A percentile compares a stretch with the other conserved stretches of the same genome.
phyloP scores from a whole-genome alignment of 2,113 vertebrate species.

The Apteryx owenii region DNA sequence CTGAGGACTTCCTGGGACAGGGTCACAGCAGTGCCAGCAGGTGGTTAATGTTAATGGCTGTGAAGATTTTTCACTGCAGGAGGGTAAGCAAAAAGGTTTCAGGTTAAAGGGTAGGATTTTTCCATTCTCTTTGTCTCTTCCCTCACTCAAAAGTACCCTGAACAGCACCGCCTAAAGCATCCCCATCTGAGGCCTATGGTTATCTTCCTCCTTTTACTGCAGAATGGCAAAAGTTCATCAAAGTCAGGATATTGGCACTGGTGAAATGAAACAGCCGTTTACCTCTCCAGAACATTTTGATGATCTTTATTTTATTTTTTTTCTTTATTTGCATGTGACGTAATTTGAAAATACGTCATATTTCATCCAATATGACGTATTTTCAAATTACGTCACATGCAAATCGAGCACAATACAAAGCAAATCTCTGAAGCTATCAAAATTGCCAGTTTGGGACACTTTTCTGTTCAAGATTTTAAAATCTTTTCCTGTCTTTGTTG shows the following conservation, averaged over 20 bases:
- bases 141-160: neutral
- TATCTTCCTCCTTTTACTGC: neutral
- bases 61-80: neutral
- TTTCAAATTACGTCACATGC: neutral
- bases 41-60: neutral
- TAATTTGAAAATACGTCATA: no score
- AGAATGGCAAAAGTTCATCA: neutral
- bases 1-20: neutral
- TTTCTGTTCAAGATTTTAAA: conserved; percentile 18
- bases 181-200: neutral
- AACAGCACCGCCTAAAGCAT: neutral
- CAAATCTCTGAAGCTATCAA: neutral
- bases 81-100: neutral
- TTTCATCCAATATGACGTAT: neutral
- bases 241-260: neutral
- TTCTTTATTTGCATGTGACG: no score
- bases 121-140: neutral
- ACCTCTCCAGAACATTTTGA: neutral
- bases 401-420: neutral
- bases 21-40: neutral
- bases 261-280: neutral
- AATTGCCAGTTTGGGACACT: neutral
- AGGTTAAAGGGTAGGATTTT: neutral
- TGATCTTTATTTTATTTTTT: neutral
- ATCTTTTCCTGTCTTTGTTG: neutral